Base-by-base conservation (phyloP, 1,140 invertebrate species). In the Pseudachorutes palmiensis region DNA sequence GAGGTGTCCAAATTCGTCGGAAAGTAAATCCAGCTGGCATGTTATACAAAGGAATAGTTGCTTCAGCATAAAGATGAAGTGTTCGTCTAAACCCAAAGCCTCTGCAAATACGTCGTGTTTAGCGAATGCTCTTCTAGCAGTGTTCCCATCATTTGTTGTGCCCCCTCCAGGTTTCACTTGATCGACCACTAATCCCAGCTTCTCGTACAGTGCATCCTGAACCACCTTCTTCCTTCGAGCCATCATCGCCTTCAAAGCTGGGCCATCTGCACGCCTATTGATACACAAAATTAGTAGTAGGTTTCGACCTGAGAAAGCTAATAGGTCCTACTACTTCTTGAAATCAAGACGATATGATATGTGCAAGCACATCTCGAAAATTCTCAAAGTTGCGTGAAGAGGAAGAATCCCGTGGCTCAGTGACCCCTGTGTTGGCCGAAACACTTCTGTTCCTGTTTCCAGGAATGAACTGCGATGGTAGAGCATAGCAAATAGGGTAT, bases 81-180 rank as follows among this genome's bases (percentile, higher is more conserved):
- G 1, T 2, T 29, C 26, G 26, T 67, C 63, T 2, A 67, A 28
- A 2, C 30, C 64, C 3, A 62, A 24, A 12, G 67, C 65, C 1
- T 32, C 24, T 5, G 67, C 67, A 32, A 66, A 67, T 12, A 28
- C n/a, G 1, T 33, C 24, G 9, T 24, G 22, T 26, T 68, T 59
- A 12, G 3, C 9, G 32, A 68, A 68, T 30, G 60, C 31, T 36
- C 63, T 14, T 16, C 67, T 32, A 29, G 67, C 67, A 1, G 64
- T 68, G 49, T 68, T 68, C 1, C 63, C 67, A 33, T 68, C 49
- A 26, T 68, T 68, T 9, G 45, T 28, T 1, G 14, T 68, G 1
- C 67, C 63, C 1, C 31, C 64, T 12, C 41, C 67, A 31, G 24
- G 67, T n/a, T 58, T 68, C 1, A 48, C 33, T 5, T 24, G 12